phyloP scores from a whole-genome alignment of 2,888 invertebrate genomes.

The Pollenia amentaria region DNA sequence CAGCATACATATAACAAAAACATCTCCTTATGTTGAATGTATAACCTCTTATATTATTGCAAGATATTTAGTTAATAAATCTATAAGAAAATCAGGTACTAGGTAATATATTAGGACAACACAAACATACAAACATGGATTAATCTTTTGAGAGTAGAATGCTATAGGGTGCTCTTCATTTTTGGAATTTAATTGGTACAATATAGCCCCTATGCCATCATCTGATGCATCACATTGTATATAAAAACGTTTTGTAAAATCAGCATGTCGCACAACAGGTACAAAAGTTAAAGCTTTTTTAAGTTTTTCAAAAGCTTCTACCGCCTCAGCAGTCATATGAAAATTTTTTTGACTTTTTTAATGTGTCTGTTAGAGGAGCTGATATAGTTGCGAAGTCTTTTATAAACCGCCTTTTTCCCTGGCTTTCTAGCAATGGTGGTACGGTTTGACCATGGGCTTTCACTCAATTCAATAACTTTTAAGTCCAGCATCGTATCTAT shows the following conservation, averaged over 20 bases:
- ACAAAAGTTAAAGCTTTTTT: conserved; percentile 36
- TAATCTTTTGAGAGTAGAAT: conserved; percentile 3
- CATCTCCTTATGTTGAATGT: too few relatives aligned
- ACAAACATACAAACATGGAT: too few relatives aligned
- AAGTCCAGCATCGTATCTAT: conserved; percentile 11
- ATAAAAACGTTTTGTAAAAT: not conserved
- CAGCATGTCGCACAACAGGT: not conserved
- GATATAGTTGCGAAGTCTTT: too few relatives aligned
- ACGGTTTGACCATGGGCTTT: conserved; percentile 8
- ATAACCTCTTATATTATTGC: too few relatives aligned
- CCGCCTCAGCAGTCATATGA: not conserved
- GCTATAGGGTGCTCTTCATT: not conserved
- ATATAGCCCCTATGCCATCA: not conserved
- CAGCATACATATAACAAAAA: too few relatives aligned
- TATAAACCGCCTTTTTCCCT: not conserved
- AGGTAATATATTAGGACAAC: too few relatives aligned
- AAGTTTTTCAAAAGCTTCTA: conserved; percentile 16
- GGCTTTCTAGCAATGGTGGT: not conserved
- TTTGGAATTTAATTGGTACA: not conserved
- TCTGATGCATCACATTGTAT: conserved; percentile 9
- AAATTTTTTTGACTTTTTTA: conserved; percentile 25
- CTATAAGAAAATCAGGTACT: too few relatives aligned
- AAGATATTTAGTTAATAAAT: too few relatives aligned
- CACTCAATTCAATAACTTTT: not conserved
- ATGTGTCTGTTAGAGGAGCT: conserved; percentile 10